Conservation (phyloP, 2,113 vertebrate genomes). For the Rousettus leschenaultii region DNA sequence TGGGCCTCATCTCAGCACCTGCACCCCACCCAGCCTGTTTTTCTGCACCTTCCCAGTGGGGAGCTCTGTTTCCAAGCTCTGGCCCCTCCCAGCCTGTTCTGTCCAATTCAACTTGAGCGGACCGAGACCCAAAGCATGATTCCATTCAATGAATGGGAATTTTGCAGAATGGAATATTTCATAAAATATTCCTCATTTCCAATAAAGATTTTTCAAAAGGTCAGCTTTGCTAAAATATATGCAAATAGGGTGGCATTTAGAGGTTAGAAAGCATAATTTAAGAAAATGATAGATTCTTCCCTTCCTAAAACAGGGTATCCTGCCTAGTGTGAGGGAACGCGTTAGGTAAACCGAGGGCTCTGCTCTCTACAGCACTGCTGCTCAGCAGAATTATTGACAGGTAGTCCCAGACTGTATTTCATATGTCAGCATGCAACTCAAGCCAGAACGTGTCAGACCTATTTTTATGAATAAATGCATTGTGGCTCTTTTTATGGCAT, state of each 20-base stretch:
- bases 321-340: background rate
- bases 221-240: background rate
- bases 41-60: accelerated
- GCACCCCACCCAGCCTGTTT: background rate
- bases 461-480: conserved; percentile 56
- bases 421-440: background rate
- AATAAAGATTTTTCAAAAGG: background rate
- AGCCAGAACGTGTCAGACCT: background rate
- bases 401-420: background rate
- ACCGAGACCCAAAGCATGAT: background rate
- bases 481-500: background rate
- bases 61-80: background rate
- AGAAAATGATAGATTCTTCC: background rate
- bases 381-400: background rate
- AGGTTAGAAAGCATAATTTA: background rate
- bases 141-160: background rate
- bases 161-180: background rate
- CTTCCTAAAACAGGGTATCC: background rate
- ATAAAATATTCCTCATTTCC: background rate
- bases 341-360: background rate
- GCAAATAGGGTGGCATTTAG: background rate
- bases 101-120: background rate
- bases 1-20: background rate
- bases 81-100: background rate
- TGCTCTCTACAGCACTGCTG: background rate